These are phyloP conservation scores for Nanger granti DNA, from an alignment of 2,113 vertebrate species.

Conservation along the genomic window DNA sequence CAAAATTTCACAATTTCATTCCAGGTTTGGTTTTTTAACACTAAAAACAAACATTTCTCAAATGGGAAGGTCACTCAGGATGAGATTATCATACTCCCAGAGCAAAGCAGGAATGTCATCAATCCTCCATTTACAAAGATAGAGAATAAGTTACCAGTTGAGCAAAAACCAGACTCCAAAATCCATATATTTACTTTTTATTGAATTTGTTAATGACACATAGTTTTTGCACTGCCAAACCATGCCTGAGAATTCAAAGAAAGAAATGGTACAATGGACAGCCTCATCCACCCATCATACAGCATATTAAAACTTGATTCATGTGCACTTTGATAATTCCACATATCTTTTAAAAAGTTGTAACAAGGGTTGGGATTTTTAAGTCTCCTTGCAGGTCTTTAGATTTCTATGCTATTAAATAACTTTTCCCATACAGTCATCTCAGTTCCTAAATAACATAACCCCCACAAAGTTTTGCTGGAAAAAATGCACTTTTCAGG, in stretches of 20 bases:
- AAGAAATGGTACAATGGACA: conserved; percentile 77
- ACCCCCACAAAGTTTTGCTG: conserved; percentile 60
- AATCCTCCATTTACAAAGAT: background rate
- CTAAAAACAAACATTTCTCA: background rate
- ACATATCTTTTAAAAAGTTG: conserved; percentile 57
- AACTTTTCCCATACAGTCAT: conserved; percentile 57
- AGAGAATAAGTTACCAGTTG: background rate
- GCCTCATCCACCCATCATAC: conserved; percentile 73
- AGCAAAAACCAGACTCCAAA: conserved; percentile 55
- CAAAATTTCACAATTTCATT: too few relatives aligned
- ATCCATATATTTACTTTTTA: conserved; percentile 78
- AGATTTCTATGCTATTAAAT: conserved; percentile 55
- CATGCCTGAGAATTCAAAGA: conserved; percentile 75
- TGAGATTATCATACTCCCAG: background rate
- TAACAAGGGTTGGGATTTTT: conserved; percentile 65
- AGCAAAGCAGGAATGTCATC: background rate
- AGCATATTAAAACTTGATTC: conserved; percentile 73
- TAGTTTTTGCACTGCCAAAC: conserved; percentile 78
- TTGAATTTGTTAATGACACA: conserved; percentile 82
- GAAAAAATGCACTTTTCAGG: conserved; percentile 64
- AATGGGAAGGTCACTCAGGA: background rate
- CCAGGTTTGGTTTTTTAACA: background rate
- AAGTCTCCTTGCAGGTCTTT: conserved; percentile 61
- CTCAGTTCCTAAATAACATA: conserved; percentile 47
- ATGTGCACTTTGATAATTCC: conserved; percentile 64